A percentile compares a stretch with the other conserved stretches of the same genome.
phyloP scores from a whole-genome alignment of 2,888 invertebrate genomes.

The Drosophila meridiana region DNA sequence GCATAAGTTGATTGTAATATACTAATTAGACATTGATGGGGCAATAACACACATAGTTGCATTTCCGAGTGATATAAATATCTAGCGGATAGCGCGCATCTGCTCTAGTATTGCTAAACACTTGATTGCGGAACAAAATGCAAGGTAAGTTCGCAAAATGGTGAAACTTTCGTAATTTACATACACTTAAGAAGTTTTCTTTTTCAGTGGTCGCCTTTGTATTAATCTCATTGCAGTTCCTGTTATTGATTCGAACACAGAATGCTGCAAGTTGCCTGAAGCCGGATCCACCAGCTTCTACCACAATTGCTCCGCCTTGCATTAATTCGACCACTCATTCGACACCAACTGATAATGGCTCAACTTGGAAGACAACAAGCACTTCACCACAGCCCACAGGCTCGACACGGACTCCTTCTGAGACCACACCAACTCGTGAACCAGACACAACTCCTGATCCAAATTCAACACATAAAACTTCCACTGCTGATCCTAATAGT shows the following conservation, averaged over 20 bases:
- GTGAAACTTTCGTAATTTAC: background rate
- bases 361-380: background rate
- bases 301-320: slow-evolving; percentile 6
- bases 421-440: background rate
- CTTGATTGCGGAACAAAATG: slow-evolving; percentile 36
- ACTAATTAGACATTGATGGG: slow-evolving; percentile 56
- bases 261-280: slow-evolving; percentile 48
- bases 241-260: slow-evolving; percentile 49
- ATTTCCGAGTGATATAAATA: slow-evolving; percentile 54
- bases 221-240: slow-evolving; percentile 46
- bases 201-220: slow-evolving; percentile 52
- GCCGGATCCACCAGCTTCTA: background rate
- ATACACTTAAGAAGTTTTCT: slow-evolving; percentile 10
- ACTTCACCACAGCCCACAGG: background rate
- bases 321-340: background rate
- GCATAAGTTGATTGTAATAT: slow-evolving; percentile 46
- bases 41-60: slow-evolving; percentile 7
- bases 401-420: background rate
- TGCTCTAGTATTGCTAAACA: slow-evolving; percentile 10
- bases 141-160: slow-evolving; percentile 52
- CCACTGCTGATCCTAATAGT: background rate
- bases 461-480: no score
- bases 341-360: background rate
- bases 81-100: background rate
- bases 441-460: background rate